Base-by-base conservation (phyloP, 1,140 invertebrate genomes). In the Zelostemma sp. region DNA sequence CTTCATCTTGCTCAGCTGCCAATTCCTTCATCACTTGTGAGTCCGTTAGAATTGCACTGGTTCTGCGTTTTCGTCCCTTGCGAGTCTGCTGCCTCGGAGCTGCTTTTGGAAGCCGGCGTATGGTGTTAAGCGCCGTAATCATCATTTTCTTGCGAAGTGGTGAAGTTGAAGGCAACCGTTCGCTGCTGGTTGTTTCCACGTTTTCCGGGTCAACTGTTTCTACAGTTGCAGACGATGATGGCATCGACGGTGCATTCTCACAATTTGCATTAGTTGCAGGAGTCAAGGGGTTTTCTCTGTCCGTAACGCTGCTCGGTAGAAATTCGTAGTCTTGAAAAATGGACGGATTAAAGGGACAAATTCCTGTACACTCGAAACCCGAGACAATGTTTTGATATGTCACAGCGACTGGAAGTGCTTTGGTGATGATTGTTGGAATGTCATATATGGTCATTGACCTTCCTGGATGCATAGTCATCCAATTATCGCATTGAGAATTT, bases 321-420 rank as follows among this genome's bases (percentile, higher is more conserved):
- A 81, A 84, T 12, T 85, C 81, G 40, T 69, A n/a, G n/a, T n/a
- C n/a, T n/a, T n/a, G n/a, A n/a, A n/a, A n/a, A n/a, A n/a, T n/a
- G n/a, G n/a, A n/a, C 19, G 58, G 16, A 67, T 83, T 79, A 11
- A 77, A 77, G 12, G 81, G 81, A 45, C 11, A 76, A 46, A 84
- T 78, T 40, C 80, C 79, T 33, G 73, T 50, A 12, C 38, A 51
- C 18, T 43, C 25, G 68, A 84, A 83, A 15, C 76, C 80, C 49
- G 62, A 61, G 2, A 48, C 59, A 33, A 83, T 80, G 60, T 80
- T 84, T 50, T 6, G 16, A 16, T 74, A 71, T 18, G 76, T 85
- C 25, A 74, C 48, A 11, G 82, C 68, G 16, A 56, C 11, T 19
- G 68, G 53, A 40, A 74, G 67, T 9, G 79, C 68, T 18, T 55